Conservation (phyloP, 2,113 vertebrate genomes). For the Mixornis gularis region DNA sequence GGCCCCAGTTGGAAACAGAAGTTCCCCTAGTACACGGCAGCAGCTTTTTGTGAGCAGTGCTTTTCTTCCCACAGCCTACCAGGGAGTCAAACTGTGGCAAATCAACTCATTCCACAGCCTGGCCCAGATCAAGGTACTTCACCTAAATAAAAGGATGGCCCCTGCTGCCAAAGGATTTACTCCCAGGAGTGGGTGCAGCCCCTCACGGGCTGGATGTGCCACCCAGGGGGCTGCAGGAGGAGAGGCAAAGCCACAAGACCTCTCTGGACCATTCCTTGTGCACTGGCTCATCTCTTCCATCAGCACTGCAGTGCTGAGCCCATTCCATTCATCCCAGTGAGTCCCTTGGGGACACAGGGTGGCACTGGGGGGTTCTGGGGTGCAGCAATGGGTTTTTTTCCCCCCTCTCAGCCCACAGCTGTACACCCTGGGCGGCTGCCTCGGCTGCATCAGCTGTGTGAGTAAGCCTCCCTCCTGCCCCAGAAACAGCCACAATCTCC, state of each 20-base stretch:
- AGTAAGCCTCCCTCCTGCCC: background rate
- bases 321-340: accelerated
- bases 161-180: background rate
- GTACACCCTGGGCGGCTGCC: accelerated
- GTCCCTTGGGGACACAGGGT: background rate
- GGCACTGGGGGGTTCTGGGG: too few species aligned
- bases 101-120: background rate
- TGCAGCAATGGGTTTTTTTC: background rate
- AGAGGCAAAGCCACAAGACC: background rate
- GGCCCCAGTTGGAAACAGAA: background rate
- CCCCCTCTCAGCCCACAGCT: background rate
- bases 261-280: background rate
- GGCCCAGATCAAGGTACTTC: background rate
- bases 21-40: background rate
- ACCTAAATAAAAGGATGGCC: background rate
- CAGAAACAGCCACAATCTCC: conserved; percentile 24
- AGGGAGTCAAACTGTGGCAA: background rate
- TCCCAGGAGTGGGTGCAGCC: background rate
- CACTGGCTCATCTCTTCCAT: background rate
- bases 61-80: background rate
- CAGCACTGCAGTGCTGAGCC: background rate
- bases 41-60: background rate
- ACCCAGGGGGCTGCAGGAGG: background rate
- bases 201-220: background rate
- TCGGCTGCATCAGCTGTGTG: background rate